These are phyloP conservation scores for Corythornis vintsioides DNA, from an alignment of 2,113 vertebrate species.

Conservation along the genomic window DNA sequence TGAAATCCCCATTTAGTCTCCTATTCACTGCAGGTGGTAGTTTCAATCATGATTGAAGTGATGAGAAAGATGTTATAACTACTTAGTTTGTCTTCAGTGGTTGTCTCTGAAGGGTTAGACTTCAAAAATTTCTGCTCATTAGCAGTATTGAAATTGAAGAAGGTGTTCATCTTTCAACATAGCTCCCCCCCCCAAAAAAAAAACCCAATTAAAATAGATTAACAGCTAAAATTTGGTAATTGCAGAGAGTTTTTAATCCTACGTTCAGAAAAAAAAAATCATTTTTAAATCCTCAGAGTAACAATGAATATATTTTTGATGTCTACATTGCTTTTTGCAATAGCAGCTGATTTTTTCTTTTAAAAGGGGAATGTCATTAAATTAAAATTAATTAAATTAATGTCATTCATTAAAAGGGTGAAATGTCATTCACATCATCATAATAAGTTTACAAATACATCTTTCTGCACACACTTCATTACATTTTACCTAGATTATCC, in stretches of 20 bases:
- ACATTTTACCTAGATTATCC: background rate
- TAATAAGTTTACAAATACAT: background rate
- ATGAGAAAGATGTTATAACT: background rate
- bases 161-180: background rate
- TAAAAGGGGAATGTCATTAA: background rate
- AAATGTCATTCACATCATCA: rapidly evolving
- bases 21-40: background rate
- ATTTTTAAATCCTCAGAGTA: background rate
- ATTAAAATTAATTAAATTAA: too few species aligned
- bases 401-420: too few species aligned
- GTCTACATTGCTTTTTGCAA: background rate
- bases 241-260: background rate
- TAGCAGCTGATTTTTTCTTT: background rate
- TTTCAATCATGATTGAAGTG: background rate
- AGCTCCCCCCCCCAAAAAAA: background rate
- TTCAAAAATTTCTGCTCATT: background rate
- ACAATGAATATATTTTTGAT: conserved; percentile 20
- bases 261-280: background rate
- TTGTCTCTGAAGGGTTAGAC: background rate
- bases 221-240: conserved; percentile 8
- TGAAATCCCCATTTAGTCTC: background rate
- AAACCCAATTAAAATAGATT: background rate
- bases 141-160: conserved; percentile 25
- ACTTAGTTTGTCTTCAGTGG: background rate
- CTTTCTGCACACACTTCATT: background rate